These are phyloP conservation scores for Helobdella robusta DNA, from an alignment of 2,888 invertebrate genomes.

Conservation along the genomic window DNA sequence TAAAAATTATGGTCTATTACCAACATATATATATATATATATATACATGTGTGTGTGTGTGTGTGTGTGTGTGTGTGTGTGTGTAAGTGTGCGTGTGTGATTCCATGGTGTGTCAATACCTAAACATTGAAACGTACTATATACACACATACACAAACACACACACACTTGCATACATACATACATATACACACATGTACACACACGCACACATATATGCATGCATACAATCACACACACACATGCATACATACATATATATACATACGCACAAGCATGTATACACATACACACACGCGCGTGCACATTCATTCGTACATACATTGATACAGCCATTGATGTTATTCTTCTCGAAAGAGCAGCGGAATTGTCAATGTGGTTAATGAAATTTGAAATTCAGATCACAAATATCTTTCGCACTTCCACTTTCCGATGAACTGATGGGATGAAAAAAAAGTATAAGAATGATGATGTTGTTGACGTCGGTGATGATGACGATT, in stretches of 20 bases:
- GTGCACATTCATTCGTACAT: too few species aligned
- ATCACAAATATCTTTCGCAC: not conserved
- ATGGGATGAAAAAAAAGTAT: constrained; percentile 46
- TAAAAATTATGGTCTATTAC: too few species aligned
- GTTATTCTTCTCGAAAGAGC: too few species aligned
- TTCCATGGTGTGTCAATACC: constrained; percentile 1
- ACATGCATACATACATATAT: not conserved
- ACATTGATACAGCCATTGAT: too few species aligned
- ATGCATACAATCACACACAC: not conserved
- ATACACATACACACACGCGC: not conserved
- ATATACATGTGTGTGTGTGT: constrained; percentile 15
- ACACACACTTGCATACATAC: not conserved
- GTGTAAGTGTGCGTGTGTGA: constrained; percentile 15
- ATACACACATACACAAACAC: too few species aligned
- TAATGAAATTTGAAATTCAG: not conserved
- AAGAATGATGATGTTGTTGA: constrained; percentile 52
- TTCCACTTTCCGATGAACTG: not conserved
- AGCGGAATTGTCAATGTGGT: too few species aligned
- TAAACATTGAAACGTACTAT: not conserved
- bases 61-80: constrained; percentile 19
- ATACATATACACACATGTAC: too few species aligned
- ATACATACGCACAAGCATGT: constrained; percentile 1
- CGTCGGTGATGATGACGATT: not conserved
- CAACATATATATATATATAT: constrained; percentile 8
- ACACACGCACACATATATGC: too few species aligned